Conservation (phyloP, 2,113 vertebrate species). For the Rafetus swinhoei region DNA sequence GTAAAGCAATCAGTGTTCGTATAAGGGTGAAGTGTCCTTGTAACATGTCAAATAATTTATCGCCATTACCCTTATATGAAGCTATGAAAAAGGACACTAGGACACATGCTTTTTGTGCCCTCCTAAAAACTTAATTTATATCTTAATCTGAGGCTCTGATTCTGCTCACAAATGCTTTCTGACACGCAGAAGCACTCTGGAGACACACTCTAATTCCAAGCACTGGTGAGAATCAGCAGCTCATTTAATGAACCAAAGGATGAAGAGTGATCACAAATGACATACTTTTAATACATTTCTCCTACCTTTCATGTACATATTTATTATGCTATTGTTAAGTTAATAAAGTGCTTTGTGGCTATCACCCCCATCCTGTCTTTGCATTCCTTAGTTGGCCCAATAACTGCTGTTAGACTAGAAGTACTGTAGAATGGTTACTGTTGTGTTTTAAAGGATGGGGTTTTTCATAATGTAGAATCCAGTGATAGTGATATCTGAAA, state of each 20-base stretch:
- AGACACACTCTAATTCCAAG: fast-evolving
- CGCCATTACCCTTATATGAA: background rate
- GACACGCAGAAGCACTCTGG: background rate
- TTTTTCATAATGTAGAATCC: background rate
- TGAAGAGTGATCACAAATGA: background rate
- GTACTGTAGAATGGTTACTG: background rate
- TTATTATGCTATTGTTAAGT: background rate
- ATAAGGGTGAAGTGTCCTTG: slow-evolving; percentile 9
- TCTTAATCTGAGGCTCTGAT: background rate
- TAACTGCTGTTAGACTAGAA: background rate
- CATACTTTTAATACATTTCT: background rate
- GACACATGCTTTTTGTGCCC: slow-evolving; percentile 3
- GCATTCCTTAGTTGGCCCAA: background rate
- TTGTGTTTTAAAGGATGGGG: background rate
- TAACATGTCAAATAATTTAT: slow-evolving; percentile 8
- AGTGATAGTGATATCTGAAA: fast-evolving
- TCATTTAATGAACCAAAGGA: background rate
- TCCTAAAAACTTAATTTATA: slow-evolving; percentile 34
- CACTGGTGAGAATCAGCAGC: background rate
- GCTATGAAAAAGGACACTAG: slow-evolving; percentile 28
- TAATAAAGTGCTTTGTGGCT: background rate
- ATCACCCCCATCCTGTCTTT: background rate
- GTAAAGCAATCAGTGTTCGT: background rate
- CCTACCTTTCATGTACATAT: background rate
- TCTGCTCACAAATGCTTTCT: background rate